Evolutionary conservation across 2,113 vertebrate genomes (phyloP).

Genomic region (Myotis lucifugus): DNA sequence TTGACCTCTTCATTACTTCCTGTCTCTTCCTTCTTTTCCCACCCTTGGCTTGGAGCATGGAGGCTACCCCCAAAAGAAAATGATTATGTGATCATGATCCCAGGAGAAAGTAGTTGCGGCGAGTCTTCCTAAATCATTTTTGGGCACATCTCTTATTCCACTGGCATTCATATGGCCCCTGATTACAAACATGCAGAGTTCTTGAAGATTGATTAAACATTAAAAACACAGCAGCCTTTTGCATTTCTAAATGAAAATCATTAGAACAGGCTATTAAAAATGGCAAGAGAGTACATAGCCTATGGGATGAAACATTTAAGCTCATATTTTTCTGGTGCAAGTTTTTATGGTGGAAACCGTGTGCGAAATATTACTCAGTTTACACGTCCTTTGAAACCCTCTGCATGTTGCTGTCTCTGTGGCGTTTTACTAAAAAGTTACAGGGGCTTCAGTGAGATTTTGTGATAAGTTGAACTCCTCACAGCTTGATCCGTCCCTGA

Average conservation of each 20-base stretch:
- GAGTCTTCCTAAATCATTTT: slow-evolving; percentile 41
- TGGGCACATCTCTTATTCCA: slow-evolving; percentile 32
- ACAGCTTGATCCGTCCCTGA: slow-evolving; percentile 59
- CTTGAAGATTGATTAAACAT: slow-evolving; percentile 65
- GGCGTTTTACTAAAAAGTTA: slow-evolving; percentile 47
- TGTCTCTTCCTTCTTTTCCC: not conserved
- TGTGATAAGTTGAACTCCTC: slow-evolving; percentile 61
- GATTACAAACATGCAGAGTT: slow-evolving; percentile 66
- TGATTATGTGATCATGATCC: not conserved
- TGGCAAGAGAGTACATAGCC: slow-evolving; percentile 43
- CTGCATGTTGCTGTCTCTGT: slow-evolving; percentile 46
- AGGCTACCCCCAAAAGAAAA: not conserved
- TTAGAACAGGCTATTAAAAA: slow-evolving; percentile 73
- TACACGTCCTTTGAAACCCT: slow-evolving; percentile 60
- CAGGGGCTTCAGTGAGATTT: slow-evolving; percentile 63
- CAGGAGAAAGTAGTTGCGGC: not conserved
- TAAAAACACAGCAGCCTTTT: slow-evolving; percentile 67
- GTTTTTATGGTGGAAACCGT: slow-evolving; percentile 44
- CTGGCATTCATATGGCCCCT: slow-evolving; percentile 26
- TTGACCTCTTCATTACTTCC: not conserved
- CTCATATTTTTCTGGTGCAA: slow-evolving; percentile 60
- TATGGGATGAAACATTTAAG: slow-evolving; percentile 55
- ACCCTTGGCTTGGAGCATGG: not conserved
- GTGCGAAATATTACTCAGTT: slow-evolving; percentile 68
- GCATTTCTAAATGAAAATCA: slow-evolving; percentile 75